These are phyloP conservation scores for Vireo altiloquus DNA, from an alignment of 2,113 vertebrate species.

Conservation along the genomic window DNA sequence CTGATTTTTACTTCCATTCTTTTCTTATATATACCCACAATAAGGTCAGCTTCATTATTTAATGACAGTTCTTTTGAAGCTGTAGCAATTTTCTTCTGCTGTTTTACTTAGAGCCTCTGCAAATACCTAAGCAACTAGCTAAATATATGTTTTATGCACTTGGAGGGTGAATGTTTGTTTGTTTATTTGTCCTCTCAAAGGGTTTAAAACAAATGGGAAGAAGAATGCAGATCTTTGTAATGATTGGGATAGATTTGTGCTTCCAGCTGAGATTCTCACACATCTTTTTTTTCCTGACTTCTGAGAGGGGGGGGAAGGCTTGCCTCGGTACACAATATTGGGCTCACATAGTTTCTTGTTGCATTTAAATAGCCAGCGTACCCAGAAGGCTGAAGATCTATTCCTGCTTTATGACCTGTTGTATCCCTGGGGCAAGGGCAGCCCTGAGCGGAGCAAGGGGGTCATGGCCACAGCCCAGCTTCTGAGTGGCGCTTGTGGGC, in stretches of 20 bases:
- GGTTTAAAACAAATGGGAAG: slow-evolving; percentile 41
- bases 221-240: slow-evolving; percentile 39
- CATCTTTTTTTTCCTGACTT: neutral
- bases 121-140: neutral
- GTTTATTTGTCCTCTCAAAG: slow-evolving; percentile 40
- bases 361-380: slow-evolving; percentile 63
- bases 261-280: slow-evolving; percentile 40
- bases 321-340: neutral
- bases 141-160: slow-evolving; percentile 1
- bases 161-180: slow-evolving; percentile 26
- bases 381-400: slow-evolving; percentile 71
- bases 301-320: neutral
- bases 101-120: neutral
- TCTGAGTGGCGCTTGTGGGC: slow-evolving; percentile 9
- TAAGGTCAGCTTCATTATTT: slow-evolving; percentile 12
- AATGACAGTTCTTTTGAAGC: neutral
- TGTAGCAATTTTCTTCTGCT: neutral
- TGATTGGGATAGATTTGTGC: slow-evolving; percentile 13
- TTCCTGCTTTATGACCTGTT: slow-evolving; percentile 75
- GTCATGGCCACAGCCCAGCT: slow-evolving; percentile 71
- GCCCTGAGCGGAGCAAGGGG: slow-evolving; percentile 61
- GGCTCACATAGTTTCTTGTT: slow-evolving; percentile 28
- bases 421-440: slow-evolving; percentile 68
- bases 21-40: neutral
- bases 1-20: neutral